Evolutionary conservation across 1,140 invertebrate genomes (phyloP).

Genomic region (Delia radicum): DNA sequence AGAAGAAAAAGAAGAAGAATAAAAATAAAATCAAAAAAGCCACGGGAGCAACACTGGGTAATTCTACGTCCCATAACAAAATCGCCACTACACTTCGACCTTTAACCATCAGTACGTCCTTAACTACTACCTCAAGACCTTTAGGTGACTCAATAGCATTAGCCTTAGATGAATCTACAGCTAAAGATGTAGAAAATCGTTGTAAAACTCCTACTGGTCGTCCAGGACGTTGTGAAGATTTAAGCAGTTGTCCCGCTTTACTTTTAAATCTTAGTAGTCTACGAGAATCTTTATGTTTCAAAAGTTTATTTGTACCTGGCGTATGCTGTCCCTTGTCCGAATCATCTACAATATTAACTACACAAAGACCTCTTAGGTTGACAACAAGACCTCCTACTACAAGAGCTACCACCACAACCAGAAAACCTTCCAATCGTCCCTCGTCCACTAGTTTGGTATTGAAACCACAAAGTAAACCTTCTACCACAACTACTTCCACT

Average conservation of each 20-base stretch:
- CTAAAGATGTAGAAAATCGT: constrained; percentile 52
- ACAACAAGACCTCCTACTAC: constrained; percentile 45
- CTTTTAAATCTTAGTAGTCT: constrained; percentile 79
- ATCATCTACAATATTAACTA: constrained; percentile 49
- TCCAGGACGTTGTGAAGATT: constrained; percentile 80
- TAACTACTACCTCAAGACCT: constrained; percentile 23
- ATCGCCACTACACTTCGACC: constrained; percentile 43
- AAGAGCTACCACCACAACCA: constrained; percentile 32
- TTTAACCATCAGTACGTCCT: constrained; percentile 29
- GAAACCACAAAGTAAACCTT: constrained; percentile 53
- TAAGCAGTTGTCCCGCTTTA: constrained; percentile 85
- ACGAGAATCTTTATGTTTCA: constrained; percentile 86
- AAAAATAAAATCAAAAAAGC: constrained; percentile 47
- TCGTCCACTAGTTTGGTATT: constrained; percentile 39
- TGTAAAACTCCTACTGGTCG: constrained; percentile 81
- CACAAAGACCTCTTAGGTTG: constrained; percentile 56
- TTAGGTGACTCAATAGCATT: constrained; percentile 39
- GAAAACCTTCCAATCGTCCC: constrained; percentile 33
- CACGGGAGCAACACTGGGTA: constrained; percentile 7
- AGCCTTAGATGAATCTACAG: constrained; percentile 41
- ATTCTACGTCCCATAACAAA: constrained; percentile 29
- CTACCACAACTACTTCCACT: constrained; percentile 51
- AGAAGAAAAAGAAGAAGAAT: constrained; percentile 57
- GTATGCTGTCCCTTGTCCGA: constrained; percentile 77
- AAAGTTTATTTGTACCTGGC: constrained; percentile 86